A percentile compares a stretch with the other conserved stretches of the same genome.
Conservation (phyloP, 1,140 invertebrate species). For the Brachionus rotundiformis region DNA sequence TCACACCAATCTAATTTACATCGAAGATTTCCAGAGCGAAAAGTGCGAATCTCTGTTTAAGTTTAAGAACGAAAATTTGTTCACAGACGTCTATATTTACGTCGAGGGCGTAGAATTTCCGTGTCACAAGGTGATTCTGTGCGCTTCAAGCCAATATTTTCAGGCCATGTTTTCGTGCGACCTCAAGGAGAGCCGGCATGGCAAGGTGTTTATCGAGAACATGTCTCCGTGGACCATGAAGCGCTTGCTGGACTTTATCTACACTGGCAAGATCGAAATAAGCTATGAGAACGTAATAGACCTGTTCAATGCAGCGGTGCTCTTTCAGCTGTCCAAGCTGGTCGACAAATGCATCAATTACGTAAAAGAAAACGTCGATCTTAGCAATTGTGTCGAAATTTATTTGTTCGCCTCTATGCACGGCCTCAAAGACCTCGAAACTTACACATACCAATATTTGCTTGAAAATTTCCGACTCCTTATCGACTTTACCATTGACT, state of each 20-base stretch:
- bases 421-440: conserved; percentile 59
- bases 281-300: conserved; percentile 63
- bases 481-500: neutral
- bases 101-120: conserved; percentile 55
- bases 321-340: conserved; percentile 64
- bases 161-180: conserved; percentile 66
- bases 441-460: conserved; percentile 59
- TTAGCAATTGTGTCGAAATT: conserved; percentile 64
- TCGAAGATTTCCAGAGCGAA: conserved; percentile 30
- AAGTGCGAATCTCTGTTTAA: neutral
- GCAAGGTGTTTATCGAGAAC: conserved; percentile 57
- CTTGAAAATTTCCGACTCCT: conserved; percentile 60
- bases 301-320: conserved; percentile 62
- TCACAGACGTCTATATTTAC: conserved; percentile 52
- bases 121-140: conserved; percentile 64
- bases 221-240: conserved; percentile 64
- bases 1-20: neutral
- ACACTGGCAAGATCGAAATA: conserved; percentile 63
- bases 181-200: conserved; percentile 61
- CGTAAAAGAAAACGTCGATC: conserved; percentile 61
- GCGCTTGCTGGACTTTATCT: conserved; percentile 63
- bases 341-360: conserved; percentile 62
- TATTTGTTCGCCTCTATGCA: conserved; percentile 63
- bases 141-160: conserved; percentile 65
- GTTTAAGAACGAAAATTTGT: conserved; percentile 49